Percentiles rank a stretch among this genome's conserved stretches.
phyloP scores from a whole-genome alignment of 2,888 invertebrate species.

The Philereme vetulata region DNA sequence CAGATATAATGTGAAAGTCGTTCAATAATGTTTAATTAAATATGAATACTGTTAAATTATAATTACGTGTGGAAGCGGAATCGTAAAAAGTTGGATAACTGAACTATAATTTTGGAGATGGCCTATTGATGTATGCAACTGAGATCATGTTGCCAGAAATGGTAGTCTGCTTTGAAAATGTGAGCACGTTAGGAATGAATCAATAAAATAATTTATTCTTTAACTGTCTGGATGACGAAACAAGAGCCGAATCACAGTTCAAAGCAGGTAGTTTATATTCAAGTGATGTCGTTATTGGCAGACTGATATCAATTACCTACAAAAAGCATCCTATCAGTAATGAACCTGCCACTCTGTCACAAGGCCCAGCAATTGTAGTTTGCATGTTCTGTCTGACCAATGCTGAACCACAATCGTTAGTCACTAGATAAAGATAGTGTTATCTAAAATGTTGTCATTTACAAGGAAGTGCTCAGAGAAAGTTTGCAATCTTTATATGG shows the following conservation, averaged over 20 bases:
- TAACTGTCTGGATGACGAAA: constrained; percentile 1
- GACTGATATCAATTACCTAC: background rate
- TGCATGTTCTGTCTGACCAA: too few relatives aligned
- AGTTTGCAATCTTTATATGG: background rate
- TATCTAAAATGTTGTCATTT: background rate
- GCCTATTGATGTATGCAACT: background rate
- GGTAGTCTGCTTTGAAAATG: background rate
- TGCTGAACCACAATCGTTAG: too few relatives aligned
- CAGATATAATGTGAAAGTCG: constrained; percentile 50
- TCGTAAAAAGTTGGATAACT: constrained; percentile 2
- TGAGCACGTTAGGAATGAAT: background rate
- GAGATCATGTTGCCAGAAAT: background rate
- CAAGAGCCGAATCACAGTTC: background rate
- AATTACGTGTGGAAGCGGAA: constrained; percentile 4
- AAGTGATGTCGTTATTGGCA: background rate
- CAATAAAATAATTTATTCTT: background rate
- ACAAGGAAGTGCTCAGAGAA: background rate
- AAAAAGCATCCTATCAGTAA: too few relatives aligned
- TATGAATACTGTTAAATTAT: too few relatives aligned
- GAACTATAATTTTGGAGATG: constrained; percentile 4
- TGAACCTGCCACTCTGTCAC: too few relatives aligned
- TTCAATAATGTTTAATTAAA: constrained; percentile 11
- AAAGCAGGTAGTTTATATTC: background rate
- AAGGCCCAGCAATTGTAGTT: too few relatives aligned
- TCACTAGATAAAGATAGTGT: too few relatives aligned